Evolutionary conservation across 1,140 invertebrate genomes (phyloP), one percentile per base, ranked within the genome.

Genomic region (Leptinotarsa defecta): DNA sequence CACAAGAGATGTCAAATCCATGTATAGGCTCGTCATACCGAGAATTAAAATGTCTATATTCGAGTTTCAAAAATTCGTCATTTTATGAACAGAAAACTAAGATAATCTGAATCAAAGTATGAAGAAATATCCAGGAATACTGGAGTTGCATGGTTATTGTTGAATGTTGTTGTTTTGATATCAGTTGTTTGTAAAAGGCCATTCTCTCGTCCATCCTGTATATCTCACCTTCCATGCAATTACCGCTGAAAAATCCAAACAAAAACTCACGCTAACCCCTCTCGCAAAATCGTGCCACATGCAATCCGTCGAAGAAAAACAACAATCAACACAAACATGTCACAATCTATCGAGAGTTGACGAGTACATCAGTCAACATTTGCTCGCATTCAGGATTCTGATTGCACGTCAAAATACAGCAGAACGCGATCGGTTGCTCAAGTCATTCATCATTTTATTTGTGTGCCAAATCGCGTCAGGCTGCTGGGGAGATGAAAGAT

Each of bases 341-440:
- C 70, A 71, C 70, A 71, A 71, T 71, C 49, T 62, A 43, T 24
- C 70, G 49, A 43, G 20, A 71, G 49, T 27, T 49, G 70, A 71
- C 70, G 70, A 71, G 70, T 71, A 71, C 70, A 71, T 71, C 70
- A 71, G 70, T 71, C 70, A 71, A 71, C 70, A 71, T 71, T 71
- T 71, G 57, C 48, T 71, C 70, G 43, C 70, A 62, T 62, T 71
- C 57, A 49, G 20, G 49, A 62, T 24, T 71, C 57, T 71, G 70
- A 71, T 71, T 71, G 70, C 24, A 62, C 52, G 67, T 68, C 67
- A 68, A 68, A 68, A 34, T 68, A 68, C 67, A 27, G 63, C 52
- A 57, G 65, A 68, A 68, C 43, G 27, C 24, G 43, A 68, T 24
- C 65, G 27, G 65, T 27, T 68, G 27, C 65, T 68, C 22, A 68